phyloP scores from a whole-genome alignment of 92 coral and sea anemone species.

The Zoanthus sansibaricus region DNA sequence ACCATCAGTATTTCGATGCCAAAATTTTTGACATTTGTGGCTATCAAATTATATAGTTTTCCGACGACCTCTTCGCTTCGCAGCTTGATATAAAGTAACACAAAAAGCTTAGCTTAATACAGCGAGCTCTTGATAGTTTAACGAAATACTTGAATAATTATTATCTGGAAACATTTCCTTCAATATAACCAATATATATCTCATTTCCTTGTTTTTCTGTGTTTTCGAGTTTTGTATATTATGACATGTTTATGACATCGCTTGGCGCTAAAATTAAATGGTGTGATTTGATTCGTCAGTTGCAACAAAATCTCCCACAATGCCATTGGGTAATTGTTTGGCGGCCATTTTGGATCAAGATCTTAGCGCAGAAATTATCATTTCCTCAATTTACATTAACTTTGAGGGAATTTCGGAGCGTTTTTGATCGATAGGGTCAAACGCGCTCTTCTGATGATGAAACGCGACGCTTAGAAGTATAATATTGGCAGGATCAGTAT shows the following conservation, averaged over 20 bases:
- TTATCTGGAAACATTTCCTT: background rate
- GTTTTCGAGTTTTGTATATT: constrained; percentile 38
- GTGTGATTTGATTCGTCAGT: constrained; percentile 72
- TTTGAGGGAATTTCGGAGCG: constrained; percentile 33
- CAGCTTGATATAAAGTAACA: constrained; percentile 32
- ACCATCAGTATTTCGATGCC: background rate
- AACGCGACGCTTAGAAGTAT: background rate
- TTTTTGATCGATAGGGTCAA: constrained; percentile 12
- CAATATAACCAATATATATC: background rate
- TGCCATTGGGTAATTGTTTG: constrained; percentile 48
- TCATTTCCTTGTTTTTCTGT: constrained; percentile 3
- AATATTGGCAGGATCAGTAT: background rate
- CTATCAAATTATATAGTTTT: background rate
- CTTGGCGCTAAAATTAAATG: constrained; percentile 47
- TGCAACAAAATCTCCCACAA: constrained; percentile 47
- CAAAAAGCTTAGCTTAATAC: background rate
- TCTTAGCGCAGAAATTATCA: constrained; percentile 49
- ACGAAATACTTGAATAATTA: background rate
- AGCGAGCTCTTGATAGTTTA: background rate
- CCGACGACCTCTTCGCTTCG: background rate
- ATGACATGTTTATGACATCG: background rate
- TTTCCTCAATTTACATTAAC: constrained; percentile 53
- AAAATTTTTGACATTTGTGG: background rate
- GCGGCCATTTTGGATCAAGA: constrained; percentile 95
- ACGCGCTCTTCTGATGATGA: constrained; percentile 11